phyloP scores from a whole-genome alignment of 2,888 invertebrate species.

The Spisula subtruncata region DNA sequence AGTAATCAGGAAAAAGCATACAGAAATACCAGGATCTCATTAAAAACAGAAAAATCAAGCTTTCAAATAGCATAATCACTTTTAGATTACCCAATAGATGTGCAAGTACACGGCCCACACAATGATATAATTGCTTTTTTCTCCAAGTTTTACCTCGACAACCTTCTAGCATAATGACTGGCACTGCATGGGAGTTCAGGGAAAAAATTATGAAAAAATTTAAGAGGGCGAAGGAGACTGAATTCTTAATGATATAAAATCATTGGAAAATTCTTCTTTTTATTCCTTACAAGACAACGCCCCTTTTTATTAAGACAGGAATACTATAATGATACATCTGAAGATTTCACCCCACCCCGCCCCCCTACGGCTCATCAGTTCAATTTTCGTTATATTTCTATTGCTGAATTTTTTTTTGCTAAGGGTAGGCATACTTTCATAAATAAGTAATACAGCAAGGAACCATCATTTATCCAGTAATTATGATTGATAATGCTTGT shows the following conservation, averaged over 20 bases:
- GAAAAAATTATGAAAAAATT: too few species aligned
- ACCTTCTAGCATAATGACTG: too few species aligned
- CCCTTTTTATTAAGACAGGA: background rate
- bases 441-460: background rate
- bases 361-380: background rate
- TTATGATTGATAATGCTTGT: background rate
- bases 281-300: background rate
- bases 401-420: background rate
- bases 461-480: background rate
- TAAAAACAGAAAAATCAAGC: background rate
- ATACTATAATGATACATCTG: slow-evolving; percentile 1
- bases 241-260: slow-evolving; percentile 7
- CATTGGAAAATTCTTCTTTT: background rate
- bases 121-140: background rate
- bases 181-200: too few species aligned
- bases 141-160: background rate
- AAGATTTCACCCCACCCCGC: background rate
- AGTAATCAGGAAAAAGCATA: slow-evolving; percentile 3
- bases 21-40: background rate
- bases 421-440: background rate
- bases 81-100: background rate
- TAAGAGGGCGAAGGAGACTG: background rate
- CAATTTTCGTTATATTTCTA: background rate
- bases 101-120: background rate
- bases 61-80: background rate